Base-by-base conservation (phyloP, 2,113 vertebrate species). In the Nycticryphes semicollaris region DNA sequence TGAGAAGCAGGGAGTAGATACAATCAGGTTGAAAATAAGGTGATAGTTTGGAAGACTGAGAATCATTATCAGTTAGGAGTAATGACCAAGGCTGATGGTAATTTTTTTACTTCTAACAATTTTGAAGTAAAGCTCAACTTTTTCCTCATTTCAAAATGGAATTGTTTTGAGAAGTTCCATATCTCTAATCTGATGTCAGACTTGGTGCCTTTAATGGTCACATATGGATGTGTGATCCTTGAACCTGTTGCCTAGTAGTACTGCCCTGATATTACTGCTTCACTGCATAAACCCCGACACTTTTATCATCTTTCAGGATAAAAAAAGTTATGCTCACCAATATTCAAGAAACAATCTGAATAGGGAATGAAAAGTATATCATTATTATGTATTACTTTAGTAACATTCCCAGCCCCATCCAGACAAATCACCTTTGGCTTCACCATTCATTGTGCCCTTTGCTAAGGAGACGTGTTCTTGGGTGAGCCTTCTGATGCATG, bases 21-120 rank as follows among this genome's bases (percentile, higher is more conserved):
- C 12, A 43, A 20, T 19, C 10, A 35, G 4, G 9, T 25, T 75
- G 51, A 87, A 84, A 92, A 54, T 75, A 78, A 72, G 20, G 47
- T 28, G 10, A 9, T 37, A 68, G 16, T 51, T 72, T 76, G 60
- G 33, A 83, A 84, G 47, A 85, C 0, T 63, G 47, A 84, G 25
- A 28, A 63, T 66, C 0, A 0, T 30, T 87, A 33, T 64, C 77
- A 78, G 0, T 35, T 48, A 25, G 25, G 39, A 91, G 4, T 22
- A 84, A 16, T 68, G 51, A 63, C 48, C 16, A 70, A 84, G 18
- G 33, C 12, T 68, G 73, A 63, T 30, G 9, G 51, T 22, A 57
- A 74, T 77, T 88, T 88, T 41, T 83, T 92, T 12, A 69, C 17
- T 80, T 70, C 35, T 25, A 31, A 35, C 25, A 70, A 35, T 47